These are phyloP conservation scores for Pristionchus entomophagus DNA, from an alignment of 2,888 invertebrate species.

Conservation along the genomic window DNA sequence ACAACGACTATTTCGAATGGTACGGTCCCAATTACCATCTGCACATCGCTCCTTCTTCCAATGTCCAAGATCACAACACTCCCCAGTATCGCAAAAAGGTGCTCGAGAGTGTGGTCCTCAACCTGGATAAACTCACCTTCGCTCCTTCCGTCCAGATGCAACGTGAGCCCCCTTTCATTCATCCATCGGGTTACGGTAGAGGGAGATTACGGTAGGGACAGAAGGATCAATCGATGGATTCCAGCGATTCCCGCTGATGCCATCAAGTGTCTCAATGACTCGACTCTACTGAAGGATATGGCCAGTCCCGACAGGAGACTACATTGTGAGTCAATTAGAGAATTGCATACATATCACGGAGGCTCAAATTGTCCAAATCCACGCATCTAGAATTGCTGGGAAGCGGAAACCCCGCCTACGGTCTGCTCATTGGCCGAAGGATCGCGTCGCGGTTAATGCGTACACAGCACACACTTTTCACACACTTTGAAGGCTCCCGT, in stretches of 20 bases:
- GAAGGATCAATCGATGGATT: conserved; percentile 45
- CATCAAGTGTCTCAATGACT: conserved; percentile 62
- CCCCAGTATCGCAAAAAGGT: conserved; percentile 63
- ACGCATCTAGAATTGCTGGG: too few species aligned
- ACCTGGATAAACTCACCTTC: conserved; percentile 66
- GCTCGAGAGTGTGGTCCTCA: conserved; percentile 62
- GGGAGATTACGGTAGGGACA: neutral
- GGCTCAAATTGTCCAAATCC: too few species aligned
- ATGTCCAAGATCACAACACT: conserved; percentile 66
- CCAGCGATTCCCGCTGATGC: conserved; percentile 67
- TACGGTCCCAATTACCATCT: conserved; percentile 73
- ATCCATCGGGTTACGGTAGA: neutral
- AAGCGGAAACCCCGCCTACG: too few species aligned
- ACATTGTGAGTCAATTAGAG: conserved; percentile 61
- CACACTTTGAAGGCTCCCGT: too few species aligned
- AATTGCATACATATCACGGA: too few species aligned
- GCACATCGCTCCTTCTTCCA: conserved; percentile 72
- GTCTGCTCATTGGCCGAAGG: too few species aligned
- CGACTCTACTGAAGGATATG: conserved; percentile 55
- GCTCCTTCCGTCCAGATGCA: conserved; percentile 74
- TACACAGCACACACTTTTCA: too few species aligned
- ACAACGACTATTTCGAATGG: conserved; percentile 73
- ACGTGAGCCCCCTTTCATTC: conserved; percentile 50
- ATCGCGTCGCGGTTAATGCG: too few species aligned
- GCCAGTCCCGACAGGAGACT: conserved; percentile 70